phyloP scores from a whole-genome alignment of 1,140 invertebrate genomes.

The Philopotamus ludificatus region DNA sequence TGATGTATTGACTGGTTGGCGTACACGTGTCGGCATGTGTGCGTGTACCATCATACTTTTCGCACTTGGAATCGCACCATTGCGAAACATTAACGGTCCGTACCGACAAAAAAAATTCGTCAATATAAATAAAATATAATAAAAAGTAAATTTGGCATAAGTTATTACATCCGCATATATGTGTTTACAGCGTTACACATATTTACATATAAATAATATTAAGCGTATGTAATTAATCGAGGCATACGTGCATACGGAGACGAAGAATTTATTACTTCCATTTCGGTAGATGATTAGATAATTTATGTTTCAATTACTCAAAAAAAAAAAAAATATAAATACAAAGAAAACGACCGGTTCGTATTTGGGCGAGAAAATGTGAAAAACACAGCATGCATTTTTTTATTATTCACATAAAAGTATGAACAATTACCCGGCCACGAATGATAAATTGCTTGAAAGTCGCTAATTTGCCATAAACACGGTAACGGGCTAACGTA shows the following conservation, averaged over 20 bases:
- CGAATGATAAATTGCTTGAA: constrained; percentile 37
- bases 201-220: background rate
- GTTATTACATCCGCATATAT: background rate
- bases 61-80: too few relatives aligned
- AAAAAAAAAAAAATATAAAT: background rate
- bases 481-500: constrained; percentile 19
- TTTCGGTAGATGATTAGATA: constrained; percentile 23
- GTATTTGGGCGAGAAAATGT: constrained; percentile 1
- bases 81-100: too few relatives aligned
- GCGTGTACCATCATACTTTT: background rate
- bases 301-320: constrained; percentile 21
- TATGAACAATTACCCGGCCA: constrained; percentile 15
- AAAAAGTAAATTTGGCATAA: background rate
- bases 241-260: background rate
- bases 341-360: constrained; percentile 4
- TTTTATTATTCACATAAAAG: background rate
- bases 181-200: background rate
- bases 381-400: constrained; percentile 4
- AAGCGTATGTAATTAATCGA: background rate
- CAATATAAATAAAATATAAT: background rate
- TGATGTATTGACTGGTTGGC: background rate
- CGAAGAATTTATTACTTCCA: constrained; percentile 2
- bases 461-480: constrained; percentile 37
- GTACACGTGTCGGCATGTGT: background rate
- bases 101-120: too few relatives aligned